Evolutionary conservation across 1,140 invertebrate species (phyloP), one percentile per base, ranked within the genome.

Genomic region (Drosophila cardini): DNA sequence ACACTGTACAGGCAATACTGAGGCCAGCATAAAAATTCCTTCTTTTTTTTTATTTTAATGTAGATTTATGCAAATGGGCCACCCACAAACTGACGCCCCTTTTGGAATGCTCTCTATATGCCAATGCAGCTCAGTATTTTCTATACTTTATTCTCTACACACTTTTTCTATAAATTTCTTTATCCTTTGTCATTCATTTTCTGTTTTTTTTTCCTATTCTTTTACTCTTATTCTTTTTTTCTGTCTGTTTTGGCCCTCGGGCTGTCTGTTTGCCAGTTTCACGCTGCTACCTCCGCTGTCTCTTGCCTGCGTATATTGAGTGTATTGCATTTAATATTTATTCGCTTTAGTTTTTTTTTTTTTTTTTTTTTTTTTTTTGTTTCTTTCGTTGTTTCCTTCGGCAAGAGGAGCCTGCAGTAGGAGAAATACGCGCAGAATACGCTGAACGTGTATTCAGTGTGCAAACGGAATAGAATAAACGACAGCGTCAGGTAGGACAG

Each of bases 281-380:
- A 76, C 76, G 80, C 67, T 69, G 56, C 63, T 46, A 36, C 64
- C 74, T 38, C 16, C 58, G 48, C 72, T 64, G 60, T 70, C 69
- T 70, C 53, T 68, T 55, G 76, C 71, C 57, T 74, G 56, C 55
- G 76, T 89, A 89, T 87, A 89, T 87, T 83, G 83, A 87, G 83
- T 87, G 83, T 83, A 87, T 87, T 87, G 83, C 84, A 87, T 87
- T 87, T 89, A 87, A 87, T 89, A 87, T 87, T 87, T 87, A 87
- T 87, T 89, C 83, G 83, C 83, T 89, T 87, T 89, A 84, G 77
- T 87, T 89, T 77, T 89, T 89, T 26, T 21, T 26, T 26, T 26
- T 26, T 3, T 26, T 21, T 26, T 26, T 26, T 26, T 3, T 87
- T 89, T 77, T 89, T 89, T 26, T 21, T 26, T 26, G 4, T 26